Percentiles rank a stretch among this genome's conserved stretches.
Conservation (phyloP, 2,797 vertebrate genomes). For the Helicolenus hilgendorfi region DNA sequence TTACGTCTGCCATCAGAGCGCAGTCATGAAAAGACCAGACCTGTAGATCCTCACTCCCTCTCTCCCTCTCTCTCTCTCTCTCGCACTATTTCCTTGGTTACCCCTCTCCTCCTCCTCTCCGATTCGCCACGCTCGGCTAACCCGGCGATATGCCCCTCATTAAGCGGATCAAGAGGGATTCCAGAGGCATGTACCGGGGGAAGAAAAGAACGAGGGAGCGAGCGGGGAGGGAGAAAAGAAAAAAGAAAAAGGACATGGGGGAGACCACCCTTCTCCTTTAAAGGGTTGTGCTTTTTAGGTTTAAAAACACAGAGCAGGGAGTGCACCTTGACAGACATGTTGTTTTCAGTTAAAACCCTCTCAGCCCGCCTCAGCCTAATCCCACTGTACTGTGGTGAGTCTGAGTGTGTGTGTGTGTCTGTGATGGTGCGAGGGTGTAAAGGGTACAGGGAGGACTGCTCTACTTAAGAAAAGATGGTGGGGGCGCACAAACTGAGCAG, state of each 20-base stretch:
- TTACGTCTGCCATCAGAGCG: slow-evolving; percentile 10
- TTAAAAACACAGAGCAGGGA: slow-evolving; percentile 63
- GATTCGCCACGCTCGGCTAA: slow-evolving; percentile 86
- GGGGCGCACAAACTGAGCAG: slow-evolving; percentile 56
- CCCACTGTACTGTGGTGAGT: slow-evolving; percentile 50
- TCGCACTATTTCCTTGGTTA: slow-evolving; percentile 70
- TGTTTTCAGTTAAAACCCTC: slow-evolving; percentile 80
- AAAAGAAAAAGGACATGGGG: slow-evolving; percentile 16
- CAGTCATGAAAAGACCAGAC: slow-evolving; percentile 44
- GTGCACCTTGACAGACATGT: slow-evolving; percentile 75
- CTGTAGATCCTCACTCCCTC: slow-evolving; percentile 56
- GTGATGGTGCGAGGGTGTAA: background rate
- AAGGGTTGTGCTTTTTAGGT: slow-evolving; percentile 77
- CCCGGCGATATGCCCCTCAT: slow-evolving; percentile 90
- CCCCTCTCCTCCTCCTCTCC: slow-evolving; percentile 74
- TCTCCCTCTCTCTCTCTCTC: slow-evolving; percentile 14
- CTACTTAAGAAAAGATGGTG: slow-evolving; percentile 49
- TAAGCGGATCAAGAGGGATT: slow-evolving; percentile 89
- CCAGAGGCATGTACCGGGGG: slow-evolving; percentile 86
- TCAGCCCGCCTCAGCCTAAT: slow-evolving; percentile 59
- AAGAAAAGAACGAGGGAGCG: slow-evolving; percentile 73
- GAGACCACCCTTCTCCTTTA: slow-evolving; percentile 74
- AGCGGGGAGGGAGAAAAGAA: slow-evolving; percentile 23
- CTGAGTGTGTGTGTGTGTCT: background rate
- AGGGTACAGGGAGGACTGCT: slow-evolving; percentile 48